Conservation (phyloP, 2,888 invertebrate species). For the Apotomis capreana region DNA sequence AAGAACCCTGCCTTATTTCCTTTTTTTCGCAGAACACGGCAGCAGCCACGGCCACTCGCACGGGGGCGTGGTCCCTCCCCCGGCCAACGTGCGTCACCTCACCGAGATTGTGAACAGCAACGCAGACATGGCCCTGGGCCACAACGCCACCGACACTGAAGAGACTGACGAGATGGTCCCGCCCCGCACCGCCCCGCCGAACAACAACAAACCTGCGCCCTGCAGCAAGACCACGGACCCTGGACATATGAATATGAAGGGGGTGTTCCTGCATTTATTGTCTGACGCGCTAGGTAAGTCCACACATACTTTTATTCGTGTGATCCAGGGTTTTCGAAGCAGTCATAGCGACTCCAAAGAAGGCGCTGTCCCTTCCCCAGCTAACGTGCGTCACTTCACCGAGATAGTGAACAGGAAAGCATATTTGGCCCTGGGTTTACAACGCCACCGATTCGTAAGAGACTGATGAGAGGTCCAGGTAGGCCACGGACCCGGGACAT, state of each 20-base stretch:
- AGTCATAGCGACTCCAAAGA: conserved; percentile 87
- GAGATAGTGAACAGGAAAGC: conserved; percentile 79
- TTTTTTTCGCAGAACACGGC: conserved; percentile 86
- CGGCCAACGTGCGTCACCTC: conserved; percentile 75
- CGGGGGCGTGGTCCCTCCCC: conserved; percentile 78
- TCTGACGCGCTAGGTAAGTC: conserved; percentile 96
- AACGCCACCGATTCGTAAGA: conserved; percentile 74
- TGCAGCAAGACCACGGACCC: conserved; percentile 75
- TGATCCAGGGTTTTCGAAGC: conserved; percentile 9
- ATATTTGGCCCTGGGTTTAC: conserved; percentile 74
- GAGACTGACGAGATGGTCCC: conserved; percentile 79
- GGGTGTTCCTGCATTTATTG: conserved; percentile 99
- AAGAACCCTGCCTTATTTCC: not conserved
- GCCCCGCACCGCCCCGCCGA: conserved; percentile 60
- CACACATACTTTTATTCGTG: too few species aligned
- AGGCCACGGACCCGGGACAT: conserved; percentile 86
- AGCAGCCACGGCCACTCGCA: conserved; percentile 87
- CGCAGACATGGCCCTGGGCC: conserved; percentile 76
- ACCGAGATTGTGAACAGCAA: conserved; percentile 79
- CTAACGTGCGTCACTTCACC: conserved; percentile 75
- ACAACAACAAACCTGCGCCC: conserved; percentile 72
- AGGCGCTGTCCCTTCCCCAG: conserved; percentile 75
- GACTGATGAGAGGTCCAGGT: conserved; percentile 72
- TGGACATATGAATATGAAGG: conserved; percentile 98
- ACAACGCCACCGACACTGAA: conserved; percentile 72